Percentiles rank a stretch among this genome's conserved stretches.
Evolutionary conservation across 2,888 invertebrate species (phyloP).

Genomic region (Taphrorychus bicolor): DNA sequence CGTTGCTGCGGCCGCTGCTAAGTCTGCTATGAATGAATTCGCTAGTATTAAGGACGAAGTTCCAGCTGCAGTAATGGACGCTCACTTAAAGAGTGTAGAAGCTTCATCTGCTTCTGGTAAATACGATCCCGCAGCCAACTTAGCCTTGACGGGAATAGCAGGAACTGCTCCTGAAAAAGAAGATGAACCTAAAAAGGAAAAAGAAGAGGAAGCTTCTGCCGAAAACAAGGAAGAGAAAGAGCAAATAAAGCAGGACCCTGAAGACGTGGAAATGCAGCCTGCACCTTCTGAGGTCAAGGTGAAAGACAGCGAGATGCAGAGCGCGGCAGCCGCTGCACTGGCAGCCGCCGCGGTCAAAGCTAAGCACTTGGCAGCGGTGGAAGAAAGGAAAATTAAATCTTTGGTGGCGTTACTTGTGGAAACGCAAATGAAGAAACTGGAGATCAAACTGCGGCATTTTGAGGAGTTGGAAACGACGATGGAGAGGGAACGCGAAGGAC

Average conservation of each 20-base stretch:
- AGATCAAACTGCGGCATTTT: conserved; percentile 97
- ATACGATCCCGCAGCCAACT: conserved; percentile 82
- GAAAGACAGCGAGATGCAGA: conserved; percentile 73
- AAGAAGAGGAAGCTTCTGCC: conserved; percentile 51
- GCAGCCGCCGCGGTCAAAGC: conserved; percentile 99
- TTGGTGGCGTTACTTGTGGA: conserved; percentile 97
- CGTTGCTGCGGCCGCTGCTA: conserved; percentile 96
- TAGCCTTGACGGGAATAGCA: conserved; percentile 92
- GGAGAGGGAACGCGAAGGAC: conserved; percentile 90
- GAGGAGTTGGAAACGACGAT: conserved; percentile 97
- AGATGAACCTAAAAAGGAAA: conserved; percentile 63
- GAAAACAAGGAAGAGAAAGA: conserved; percentile 51
- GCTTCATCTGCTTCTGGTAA: conserved; percentile 71
- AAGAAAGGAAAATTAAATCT: conserved; percentile 98
- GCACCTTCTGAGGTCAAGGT: conserved; percentile 51
- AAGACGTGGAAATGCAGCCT: conserved; percentile 48
- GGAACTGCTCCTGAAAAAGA: conserved; percentile 63
- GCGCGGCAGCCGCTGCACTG: conserved; percentile 96
- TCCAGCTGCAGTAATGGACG: conserved; percentile 93
- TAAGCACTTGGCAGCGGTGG: conserved; percentile 97
- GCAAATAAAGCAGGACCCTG: conserved; percentile 52
- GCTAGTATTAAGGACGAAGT: conserved; percentile 98
- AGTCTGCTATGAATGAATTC: conserved; percentile 98
- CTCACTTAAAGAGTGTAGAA: conserved; percentile 93
- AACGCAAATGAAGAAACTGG: conserved; percentile 99